A percentile compares a stretch with the other conserved stretches of the same genome.
phyloP scores from a whole-genome alignment of 2,888 invertebrate species.

The Chouioia cunea region DNA sequence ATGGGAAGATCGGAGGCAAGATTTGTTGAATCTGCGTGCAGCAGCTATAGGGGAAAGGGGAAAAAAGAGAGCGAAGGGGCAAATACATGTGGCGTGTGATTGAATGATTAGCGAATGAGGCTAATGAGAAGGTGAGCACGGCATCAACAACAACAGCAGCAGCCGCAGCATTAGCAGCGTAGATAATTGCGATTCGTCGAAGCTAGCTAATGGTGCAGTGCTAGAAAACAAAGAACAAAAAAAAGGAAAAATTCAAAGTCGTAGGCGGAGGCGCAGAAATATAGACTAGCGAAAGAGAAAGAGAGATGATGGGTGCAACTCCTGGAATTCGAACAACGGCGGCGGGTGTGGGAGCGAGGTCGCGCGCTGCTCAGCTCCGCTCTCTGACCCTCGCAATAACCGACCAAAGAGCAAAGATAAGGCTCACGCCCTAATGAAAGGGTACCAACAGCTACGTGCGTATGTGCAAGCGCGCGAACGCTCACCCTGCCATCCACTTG shows the following conservation, averaged over 20 bases:
- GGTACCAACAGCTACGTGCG: slow-evolving; percentile 53
- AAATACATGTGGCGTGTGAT: slow-evolving; percentile 10
- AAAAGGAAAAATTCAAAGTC: slow-evolving; percentile 28
- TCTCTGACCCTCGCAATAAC: slow-evolving; percentile 60
- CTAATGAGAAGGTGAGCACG: slow-evolving; percentile 35
- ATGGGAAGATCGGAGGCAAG: too few relatives aligned
- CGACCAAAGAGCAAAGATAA: slow-evolving; percentile 57
- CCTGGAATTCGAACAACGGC: slow-evolving; percentile 32
- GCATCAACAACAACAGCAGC: too few relatives aligned
- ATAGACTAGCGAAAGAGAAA: neutral
- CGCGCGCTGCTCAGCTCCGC: slow-evolving; percentile 39
- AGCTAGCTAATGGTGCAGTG: slow-evolving; percentile 17
- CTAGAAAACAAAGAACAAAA: slow-evolving; percentile 43
- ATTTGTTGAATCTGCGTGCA: too few relatives aligned
- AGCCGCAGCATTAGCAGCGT: neutral
- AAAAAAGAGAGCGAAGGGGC: too few relatives aligned
- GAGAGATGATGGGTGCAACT: slow-evolving; percentile 21
- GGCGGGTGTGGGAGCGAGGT: slow-evolving; percentile 3
- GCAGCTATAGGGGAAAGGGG: too few relatives aligned
- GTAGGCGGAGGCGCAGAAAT: slow-evolving; percentile 25
- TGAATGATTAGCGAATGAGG: slow-evolving; percentile 41
- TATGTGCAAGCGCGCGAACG: slow-evolving; percentile 37
- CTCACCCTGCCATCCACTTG: neutral
- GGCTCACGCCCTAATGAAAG: slow-evolving; percentile 69
- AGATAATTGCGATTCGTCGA: slow-evolving; percentile 11